Evolutionary conservation across 2,888 invertebrate genomes (phyloP), one percentile per base, ranked within the genome.

Genomic region (Perizoma flavofasciatum): DNA sequence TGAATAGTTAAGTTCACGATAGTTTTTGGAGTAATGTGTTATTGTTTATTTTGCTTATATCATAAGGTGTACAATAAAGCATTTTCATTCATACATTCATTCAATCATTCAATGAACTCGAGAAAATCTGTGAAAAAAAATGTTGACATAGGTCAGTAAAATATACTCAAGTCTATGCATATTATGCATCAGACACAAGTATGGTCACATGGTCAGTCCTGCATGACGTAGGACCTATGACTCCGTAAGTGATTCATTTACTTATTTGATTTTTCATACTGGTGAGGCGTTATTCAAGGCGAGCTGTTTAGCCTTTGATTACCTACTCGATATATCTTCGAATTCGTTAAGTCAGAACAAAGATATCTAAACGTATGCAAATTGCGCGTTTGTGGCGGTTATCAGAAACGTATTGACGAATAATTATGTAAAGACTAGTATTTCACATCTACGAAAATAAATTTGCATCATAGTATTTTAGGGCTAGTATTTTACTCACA

Each of bases 221-320:
- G 33, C 6, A 52, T 59, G 59, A 59, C 54, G 49, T 37, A 22
- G 46, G 1, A 8, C 49, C 45, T 33, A n/a, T 49, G 52, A 46
- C 37, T 46, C 8, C 4, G 34, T 11, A 7, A 62, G 58, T 51
- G 44, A 48, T 37, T 40, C 47, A 49, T 47, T 41, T 43, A 53
- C 49, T 51, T 60, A 60, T 56, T 49, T 52, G 44, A 55, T 48
- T 44, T 48, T 47, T 49, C 49, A 45, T 49, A 51, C 33, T 50
- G 52, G 40, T 52, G 55, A 49, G 33, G 55, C 41, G 35, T 46
- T 45, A 41, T 56, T 49, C 52, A 61, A 61, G 61, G 61, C 43
- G n/a, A 60, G 35, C n/a, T n/a, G n/a, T 22, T 2, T 22, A 37
- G 5, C 7, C 7, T 37, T 37, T 37, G 1, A 6, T 1, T 37